Base-by-base conservation (phyloP, 2,113 vertebrate species). In the Pluvialis apricaria region DNA sequence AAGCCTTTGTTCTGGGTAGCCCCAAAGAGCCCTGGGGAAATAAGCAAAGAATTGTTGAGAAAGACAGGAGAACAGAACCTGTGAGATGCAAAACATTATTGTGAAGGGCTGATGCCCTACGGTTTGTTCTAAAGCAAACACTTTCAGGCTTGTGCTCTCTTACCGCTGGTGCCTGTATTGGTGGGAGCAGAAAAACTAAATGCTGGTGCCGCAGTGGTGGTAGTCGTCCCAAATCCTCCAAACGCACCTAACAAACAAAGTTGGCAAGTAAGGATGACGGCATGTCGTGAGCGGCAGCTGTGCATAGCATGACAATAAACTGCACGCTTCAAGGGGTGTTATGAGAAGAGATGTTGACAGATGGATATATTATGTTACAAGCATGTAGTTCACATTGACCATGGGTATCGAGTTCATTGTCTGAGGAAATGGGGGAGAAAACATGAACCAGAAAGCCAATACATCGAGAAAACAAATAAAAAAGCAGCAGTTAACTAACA, bases 1-100 rank as follows among this genome's bases (percentile, higher is more conserved):
- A 99, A 99, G 21, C 98, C 98, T 98, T 99, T 99, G 97, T 99
- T 99, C 97, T 99, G 99, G 21, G 98, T 98, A 97, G 96, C 98
- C 88, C 99, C 98, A 55, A 99, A 99, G 54, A 99, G 98, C 42
- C 99, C 98, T 97, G 98, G 45, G 92, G 98, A 87, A 68, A 96
- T 88, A 82, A 97, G 72, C 70, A 32, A 38, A 95, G 4, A 61
- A 26, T 21, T 9, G 5, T 2, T 64, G 88, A 91, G 89, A 51
- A 28, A 20, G 44, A 76, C 24, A 66, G 26, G 11, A 69, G 10
- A 47, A 24, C 0, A 57, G 38, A 11, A 51, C 36, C 42, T 6
- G 13, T 3, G 36, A 12, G 69, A 32, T 1, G 16, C 72, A 66
- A 52, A 90, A 62, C 31, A 13, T 29, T 6, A 36, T 2, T 51